Base-by-base conservation (phyloP, 2,113 vertebrate species). In the Coracopsis vasa region DNA sequence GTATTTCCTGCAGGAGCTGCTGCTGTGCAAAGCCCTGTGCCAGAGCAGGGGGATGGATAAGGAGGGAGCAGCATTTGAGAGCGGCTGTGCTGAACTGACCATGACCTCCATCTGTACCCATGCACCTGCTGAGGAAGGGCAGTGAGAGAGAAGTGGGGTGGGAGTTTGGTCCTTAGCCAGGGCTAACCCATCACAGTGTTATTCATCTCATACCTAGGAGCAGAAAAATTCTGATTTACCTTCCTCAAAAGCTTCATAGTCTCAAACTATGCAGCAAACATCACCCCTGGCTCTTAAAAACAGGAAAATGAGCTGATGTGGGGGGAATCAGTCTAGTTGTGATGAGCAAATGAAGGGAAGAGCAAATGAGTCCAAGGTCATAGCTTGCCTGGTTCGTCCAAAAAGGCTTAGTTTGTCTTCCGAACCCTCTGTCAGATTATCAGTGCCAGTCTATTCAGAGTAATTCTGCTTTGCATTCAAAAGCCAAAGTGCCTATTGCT, bases 1-100 rank as follows among this genome's bases (percentile, higher is more conserved):
- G 9, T 2, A 16, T 58, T 58, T 58, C 56, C 21, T 58, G 56
- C 33, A 58, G n/a, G 33, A 10, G 56, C 21, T 58, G 56, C 2
- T 1, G 21, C 33, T 1, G 4, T 35, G 56, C 33, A 58, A 13
- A 58, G 56, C 4, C 6, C 14, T 9, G 4, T 1, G 1, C 45
- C 42, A 53, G 37, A 28, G 48, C 25, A 44, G 15, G 21, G 21
- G 27, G 13, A 35, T 2, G 9, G 4, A 13, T 58, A 29, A n/a
- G 23, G 80, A 70, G 64, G 29, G 19, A n/a, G 12, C 12, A 66
- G 42, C 2, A 1, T 35, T 17, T 2, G 2, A 41, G 18, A 60
- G 29, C 6, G 21, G 47, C 20, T 72, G 29, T 48, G 33, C 48
- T n/a, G 42, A 17, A 41, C 8, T 19, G n/a, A 60, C 9, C 12